Conservation (phyloP, 1,140 invertebrate genomes). For the Diachasmimorpha longicaudata region DNA sequence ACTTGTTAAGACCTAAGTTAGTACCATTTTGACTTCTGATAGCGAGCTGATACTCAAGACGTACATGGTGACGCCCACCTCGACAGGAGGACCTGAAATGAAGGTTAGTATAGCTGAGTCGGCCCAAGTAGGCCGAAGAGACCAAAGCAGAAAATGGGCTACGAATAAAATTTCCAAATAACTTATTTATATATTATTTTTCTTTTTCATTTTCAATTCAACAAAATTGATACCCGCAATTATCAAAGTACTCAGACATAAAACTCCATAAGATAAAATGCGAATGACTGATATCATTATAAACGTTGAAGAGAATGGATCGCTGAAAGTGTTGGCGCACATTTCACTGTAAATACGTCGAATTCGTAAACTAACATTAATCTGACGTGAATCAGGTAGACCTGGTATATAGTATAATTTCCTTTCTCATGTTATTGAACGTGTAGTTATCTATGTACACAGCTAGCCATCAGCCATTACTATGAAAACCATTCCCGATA, state of each 20-base stretch:
- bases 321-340: neutral
- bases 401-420: neutral
- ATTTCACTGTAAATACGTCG: neutral
- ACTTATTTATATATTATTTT: slow-evolving; percentile 23
- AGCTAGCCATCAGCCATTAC: neutral
- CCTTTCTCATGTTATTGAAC: neutral
- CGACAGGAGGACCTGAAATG: slow-evolving; percentile 91
- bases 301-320: neutral
- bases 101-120: slow-evolving; percentile 62
- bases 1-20: slow-evolving; percentile 61
- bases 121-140: slow-evolving; percentile 48
- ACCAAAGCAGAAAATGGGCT: slow-evolving; percentile 34
- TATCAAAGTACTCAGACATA: neutral
- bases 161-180: slow-evolving; percentile 31
- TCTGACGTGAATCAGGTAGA: neutral
- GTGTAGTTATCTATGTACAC: neutral
- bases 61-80: slow-evolving; percentile 97
- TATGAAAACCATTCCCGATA: neutral
- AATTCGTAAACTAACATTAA: neutral
- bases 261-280: neutral
- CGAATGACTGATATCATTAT: neutral
- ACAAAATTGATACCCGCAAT: neutral
- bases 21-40: slow-evolving; percentile 99
- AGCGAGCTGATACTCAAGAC: slow-evolving; percentile 98
- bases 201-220: slow-evolving; percentile 25